Conservation (phyloP, 2,113 vertebrate genomes). For the Noturus placidus region DNA sequence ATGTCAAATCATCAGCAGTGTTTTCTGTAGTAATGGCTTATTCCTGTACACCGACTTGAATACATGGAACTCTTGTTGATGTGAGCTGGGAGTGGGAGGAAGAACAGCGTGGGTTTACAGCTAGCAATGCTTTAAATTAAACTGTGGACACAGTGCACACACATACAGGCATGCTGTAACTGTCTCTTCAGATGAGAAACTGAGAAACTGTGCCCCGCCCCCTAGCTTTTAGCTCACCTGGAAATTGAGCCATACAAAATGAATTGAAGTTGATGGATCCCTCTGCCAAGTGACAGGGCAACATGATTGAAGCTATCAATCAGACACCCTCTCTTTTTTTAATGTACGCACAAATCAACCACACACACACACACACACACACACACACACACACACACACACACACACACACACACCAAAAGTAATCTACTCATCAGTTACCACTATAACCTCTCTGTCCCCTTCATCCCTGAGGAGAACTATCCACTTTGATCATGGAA, state of each 20-base stretch:
- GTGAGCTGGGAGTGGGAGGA: slow-evolving; percentile 34
- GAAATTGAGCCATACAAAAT: slow-evolving; percentile 66
- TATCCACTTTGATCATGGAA: slow-evolving; percentile 37
- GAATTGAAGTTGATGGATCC: slow-evolving; percentile 64
- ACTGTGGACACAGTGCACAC: slow-evolving; percentile 22
- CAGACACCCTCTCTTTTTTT: slow-evolving; percentile 51
- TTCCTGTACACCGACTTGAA: slow-evolving; percentile 22
- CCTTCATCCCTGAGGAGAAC: slow-evolving; percentile 26
- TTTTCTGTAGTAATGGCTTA: slow-evolving; percentile 24
- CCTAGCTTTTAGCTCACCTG: slow-evolving; percentile 61
- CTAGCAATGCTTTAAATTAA: slow-evolving; percentile 42
- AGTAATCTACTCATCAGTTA: slow-evolving; percentile 49
- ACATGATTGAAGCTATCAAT: slow-evolving; percentile 74
- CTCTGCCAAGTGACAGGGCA: slow-evolving; percentile 62
- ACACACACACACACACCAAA: slow-evolving; percentile 29
- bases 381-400: slow-evolving; percentile 34
- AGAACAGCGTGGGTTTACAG: slow-evolving; percentile 39
- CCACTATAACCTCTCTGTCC: slow-evolving; percentile 13
- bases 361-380: slow-evolving; percentile 27
- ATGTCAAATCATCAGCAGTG: not conserved
- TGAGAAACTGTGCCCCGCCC: slow-evolving; percentile 45
- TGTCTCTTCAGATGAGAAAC: slow-evolving; percentile 39
- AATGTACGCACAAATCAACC: slow-evolving; percentile 41
- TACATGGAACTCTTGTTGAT: slow-evolving; percentile 35
- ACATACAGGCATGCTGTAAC: slow-evolving; percentile 17